Evolutionary conservation across 2,888 invertebrate genomes (phyloP).

Genomic region (Acleris emargana): DNA sequence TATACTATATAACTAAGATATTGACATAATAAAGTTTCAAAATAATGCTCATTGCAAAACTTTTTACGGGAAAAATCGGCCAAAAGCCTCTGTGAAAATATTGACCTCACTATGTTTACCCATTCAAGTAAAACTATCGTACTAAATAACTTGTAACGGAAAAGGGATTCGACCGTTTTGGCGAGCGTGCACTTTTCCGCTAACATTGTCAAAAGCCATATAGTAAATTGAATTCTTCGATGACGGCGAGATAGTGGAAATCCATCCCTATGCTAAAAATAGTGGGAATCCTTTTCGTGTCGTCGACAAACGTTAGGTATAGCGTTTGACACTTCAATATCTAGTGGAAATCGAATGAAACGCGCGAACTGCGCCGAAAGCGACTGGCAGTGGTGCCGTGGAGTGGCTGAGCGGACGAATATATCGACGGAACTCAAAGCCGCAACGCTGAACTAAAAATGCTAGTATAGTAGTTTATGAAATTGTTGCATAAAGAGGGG

Average conservation of each 20-base stretch:
- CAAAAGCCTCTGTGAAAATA: background rate
- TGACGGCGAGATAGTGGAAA: slow-evolving; percentile 25
- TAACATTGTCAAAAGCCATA: slow-evolving; percentile 32
- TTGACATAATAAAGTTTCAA: no score
- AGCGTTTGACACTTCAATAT: slow-evolving; percentile 32
- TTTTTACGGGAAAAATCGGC: no score
- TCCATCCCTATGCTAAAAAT: slow-evolving; percentile 24
- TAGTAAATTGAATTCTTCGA: slow-evolving; percentile 34
- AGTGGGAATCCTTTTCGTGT: slow-evolving; percentile 26
- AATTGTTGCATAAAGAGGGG: no score
- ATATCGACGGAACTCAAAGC: slow-evolving; percentile 10
- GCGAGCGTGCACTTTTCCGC: slow-evolving; percentile 17
- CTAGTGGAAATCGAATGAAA: slow-evolving; percentile 34
- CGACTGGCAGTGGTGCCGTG: slow-evolving; percentile 12
- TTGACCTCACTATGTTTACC: slow-evolving; percentile 17
- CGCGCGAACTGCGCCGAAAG: slow-evolving; percentile 8
- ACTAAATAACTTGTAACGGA: slow-evolving; percentile 16
- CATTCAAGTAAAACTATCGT: slow-evolving; percentile 9
- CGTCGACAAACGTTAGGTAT: slow-evolving; percentile 26
- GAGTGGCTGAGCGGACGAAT: slow-evolving; percentile 15
- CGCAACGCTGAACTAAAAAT: slow-evolving; percentile 7
- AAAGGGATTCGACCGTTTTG: slow-evolving; percentile 15
- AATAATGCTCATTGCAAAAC: no score
- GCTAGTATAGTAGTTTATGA: no score
- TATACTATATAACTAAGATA: no score